Evolutionary conservation across 92 coral and sea anemone species (phyloP), one percentile per base, ranked within the genome.

Genomic region (Epizoanthus scotinus): DNA sequence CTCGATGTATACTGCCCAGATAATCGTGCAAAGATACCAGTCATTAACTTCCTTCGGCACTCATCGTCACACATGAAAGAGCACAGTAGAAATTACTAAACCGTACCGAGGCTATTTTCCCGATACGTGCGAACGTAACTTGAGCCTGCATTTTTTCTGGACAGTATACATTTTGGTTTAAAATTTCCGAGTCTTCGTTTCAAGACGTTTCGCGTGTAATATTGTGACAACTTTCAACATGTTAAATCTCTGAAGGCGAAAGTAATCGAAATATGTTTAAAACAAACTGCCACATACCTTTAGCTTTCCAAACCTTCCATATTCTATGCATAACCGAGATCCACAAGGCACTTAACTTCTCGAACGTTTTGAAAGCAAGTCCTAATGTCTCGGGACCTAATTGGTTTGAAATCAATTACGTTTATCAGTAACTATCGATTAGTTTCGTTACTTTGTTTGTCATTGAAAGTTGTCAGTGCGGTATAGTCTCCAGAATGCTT

Each of bases 261-360:
- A n/a, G n/a, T n/a, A n/a, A 14, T 63, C 40, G 68, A 8, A 63
- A 13, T 34, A 63, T 38, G 25, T 20, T 44, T 44, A 13, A 44
- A 44, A 44, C 50, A 44, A 42, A 44, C 1, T 42, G 17, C 12
- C 52, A 89, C 84, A 49, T 92, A 92, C 97, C 97, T 92, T 92
- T 92, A 20, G 90, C 97, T 73, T 92, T 92, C 97, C 97, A 92
- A 70, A 92, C 91, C 73, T 91, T 87, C 97, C 97, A 92, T 92
- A 92, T 90, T 92, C 97, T 92, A 90, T 88, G 97, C 81, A 92
- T 89, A 58, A 92, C 86, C 44, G 97, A 92, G 59, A 92, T 92
- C 97, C 97, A 92, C 72, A 92, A 87, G 18, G 89, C 91, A 61
- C 97, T 92, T 29, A 92, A 89, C 88, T 90, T 86, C 90, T 92